These are phyloP conservation scores for Lepidurus apus DNA, from an alignment of 1,140 invertebrate genomes.

Conservation along the genomic window DNA sequence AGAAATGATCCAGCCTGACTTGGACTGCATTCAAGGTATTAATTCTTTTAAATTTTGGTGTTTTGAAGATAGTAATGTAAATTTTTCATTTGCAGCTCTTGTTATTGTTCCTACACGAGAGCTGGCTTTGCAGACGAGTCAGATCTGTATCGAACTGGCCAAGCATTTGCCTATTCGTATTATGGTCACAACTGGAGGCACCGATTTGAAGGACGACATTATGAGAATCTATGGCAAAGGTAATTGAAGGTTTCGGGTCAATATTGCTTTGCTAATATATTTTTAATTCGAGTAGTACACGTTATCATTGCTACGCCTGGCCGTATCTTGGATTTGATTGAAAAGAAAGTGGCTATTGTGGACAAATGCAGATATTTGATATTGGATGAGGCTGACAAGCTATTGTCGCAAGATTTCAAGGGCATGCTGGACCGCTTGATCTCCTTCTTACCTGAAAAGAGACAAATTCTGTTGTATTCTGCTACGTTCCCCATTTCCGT, in stretches of 20 bases:
- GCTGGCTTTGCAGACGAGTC: slow-evolving; percentile 97
- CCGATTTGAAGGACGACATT: slow-evolving; percentile 97
- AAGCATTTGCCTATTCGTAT: slow-evolving; percentile 93
- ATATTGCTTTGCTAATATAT: neutral
- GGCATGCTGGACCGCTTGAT: slow-evolving; percentile 98
- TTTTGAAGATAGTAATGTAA: slow-evolving; percentile 4
- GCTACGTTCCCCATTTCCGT: slow-evolving; percentile 98
- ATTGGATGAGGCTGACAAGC: slow-evolving; percentile 98
- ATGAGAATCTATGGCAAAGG: slow-evolving; percentile 98
- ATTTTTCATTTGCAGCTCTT: slow-evolving; percentile 59
- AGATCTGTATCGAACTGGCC: slow-evolving; percentile 97
- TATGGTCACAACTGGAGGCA: slow-evolving; percentile 98
- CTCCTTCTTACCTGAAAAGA: slow-evolving; percentile 81
- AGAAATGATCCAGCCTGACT: slow-evolving; percentile 84
- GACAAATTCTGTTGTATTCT: slow-evolving; percentile 97
- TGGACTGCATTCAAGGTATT: slow-evolving; percentile 80
- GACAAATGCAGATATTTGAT: slow-evolving; percentile 94
- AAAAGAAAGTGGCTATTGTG: slow-evolving; percentile 95
- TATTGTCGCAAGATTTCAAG: slow-evolving; percentile 98
- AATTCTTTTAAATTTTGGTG: neutral
- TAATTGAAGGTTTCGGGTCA: slow-evolving; percentile 40
- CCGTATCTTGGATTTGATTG: slow-evolving; percentile 98
- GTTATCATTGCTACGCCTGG: slow-evolving; percentile 98
- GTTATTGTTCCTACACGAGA: slow-evolving; percentile 98
- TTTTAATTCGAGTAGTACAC: slow-evolving; percentile 66